These are phyloP conservation scores for Iselma pallidipennis DNA, from an alignment of 2,888 invertebrate genomes.

Conservation along the genomic window DNA sequence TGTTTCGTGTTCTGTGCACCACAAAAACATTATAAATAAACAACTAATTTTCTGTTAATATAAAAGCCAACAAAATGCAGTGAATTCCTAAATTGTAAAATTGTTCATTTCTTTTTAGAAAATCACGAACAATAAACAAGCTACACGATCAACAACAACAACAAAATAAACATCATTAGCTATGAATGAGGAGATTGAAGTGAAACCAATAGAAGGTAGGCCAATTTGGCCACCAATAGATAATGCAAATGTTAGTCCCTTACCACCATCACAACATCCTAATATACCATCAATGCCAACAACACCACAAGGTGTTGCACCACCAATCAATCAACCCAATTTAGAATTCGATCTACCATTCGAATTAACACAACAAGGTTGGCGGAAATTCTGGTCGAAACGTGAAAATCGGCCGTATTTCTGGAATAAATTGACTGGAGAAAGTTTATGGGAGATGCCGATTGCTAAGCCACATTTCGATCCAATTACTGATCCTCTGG, in stretches of 20 bases:
- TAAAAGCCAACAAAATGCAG: slow-evolving; percentile 5
- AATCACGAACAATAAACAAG: background rate
- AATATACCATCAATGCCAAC: slow-evolving; percentile 61
- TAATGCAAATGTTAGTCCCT: slow-evolving; percentile 42
- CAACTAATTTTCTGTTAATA: slow-evolving; percentile 3
- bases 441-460: slow-evolving; percentile 97
- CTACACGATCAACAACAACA: slow-evolving; percentile 25
- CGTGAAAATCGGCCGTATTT: slow-evolving; percentile 93
- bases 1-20: slow-evolving; percentile 32
- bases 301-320: slow-evolving; percentile 61
- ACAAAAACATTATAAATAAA: slow-evolving; percentile 15
- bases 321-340: slow-evolving; percentile 59
- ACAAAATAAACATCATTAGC: slow-evolving; percentile 36
- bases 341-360: slow-evolving; percentile 61
- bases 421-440: slow-evolving; percentile 94
- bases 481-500: slow-evolving; percentile 68
- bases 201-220: slow-evolving; percentile 47
- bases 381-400: slow-evolving; percentile 97
- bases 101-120: slow-evolving; percentile 18
- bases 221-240: slow-evolving; percentile 52
- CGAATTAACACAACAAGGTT: slow-evolving; percentile 82
- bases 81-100: slow-evolving; percentile 9
- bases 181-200: slow-evolving; percentile 55
- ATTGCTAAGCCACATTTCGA: slow-evolving; percentile 82
- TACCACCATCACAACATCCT: slow-evolving; percentile 44